Conservation (phyloP, 2,113 vertebrate genomes). For the Mellivora capensis region DNA sequence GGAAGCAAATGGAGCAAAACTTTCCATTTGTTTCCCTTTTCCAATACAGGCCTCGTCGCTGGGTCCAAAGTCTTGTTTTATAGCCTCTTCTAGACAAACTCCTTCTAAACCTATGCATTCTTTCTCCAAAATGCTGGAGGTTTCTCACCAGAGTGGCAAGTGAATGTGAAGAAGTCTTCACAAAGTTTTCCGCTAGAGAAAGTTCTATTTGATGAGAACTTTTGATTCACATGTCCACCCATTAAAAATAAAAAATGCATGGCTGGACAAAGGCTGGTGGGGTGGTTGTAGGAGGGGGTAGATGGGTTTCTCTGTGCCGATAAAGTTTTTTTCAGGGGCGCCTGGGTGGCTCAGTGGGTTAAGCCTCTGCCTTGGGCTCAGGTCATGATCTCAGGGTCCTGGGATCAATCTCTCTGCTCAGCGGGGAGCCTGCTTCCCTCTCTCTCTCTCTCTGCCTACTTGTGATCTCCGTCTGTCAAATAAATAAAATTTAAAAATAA, state of each 20-base stretch:
- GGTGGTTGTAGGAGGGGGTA: not conserved
- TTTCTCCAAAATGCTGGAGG: not conserved
- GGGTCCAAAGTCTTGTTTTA: not conserved
- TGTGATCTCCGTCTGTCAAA: no score
- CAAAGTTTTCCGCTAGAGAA: not conserved
- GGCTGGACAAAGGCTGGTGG: not conserved
- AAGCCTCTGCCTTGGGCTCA: no score
- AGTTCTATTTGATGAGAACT: not conserved
- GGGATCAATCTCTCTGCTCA: no score
- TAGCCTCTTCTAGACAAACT: not conserved
- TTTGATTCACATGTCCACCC: not conserved
- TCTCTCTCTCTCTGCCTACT: no score
- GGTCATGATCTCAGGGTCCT: no score
- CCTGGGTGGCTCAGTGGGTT: no score
- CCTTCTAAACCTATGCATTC: not conserved
- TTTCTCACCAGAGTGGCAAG: not conserved
- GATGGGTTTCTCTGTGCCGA: not conserved
- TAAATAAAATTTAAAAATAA: no score
- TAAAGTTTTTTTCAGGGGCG: not conserved
- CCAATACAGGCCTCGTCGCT: not conserved
- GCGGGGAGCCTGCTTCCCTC: no score
- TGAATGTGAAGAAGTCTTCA: not conserved
- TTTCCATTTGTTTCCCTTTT: not conserved
- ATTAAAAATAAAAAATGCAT: slow-evolving; percentile 25
- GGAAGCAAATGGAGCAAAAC: not conserved